These are phyloP conservation scores for Proterorhinus semilunaris DNA, from an alignment of 2,113 vertebrate species.

Conservation along the genomic window DNA sequence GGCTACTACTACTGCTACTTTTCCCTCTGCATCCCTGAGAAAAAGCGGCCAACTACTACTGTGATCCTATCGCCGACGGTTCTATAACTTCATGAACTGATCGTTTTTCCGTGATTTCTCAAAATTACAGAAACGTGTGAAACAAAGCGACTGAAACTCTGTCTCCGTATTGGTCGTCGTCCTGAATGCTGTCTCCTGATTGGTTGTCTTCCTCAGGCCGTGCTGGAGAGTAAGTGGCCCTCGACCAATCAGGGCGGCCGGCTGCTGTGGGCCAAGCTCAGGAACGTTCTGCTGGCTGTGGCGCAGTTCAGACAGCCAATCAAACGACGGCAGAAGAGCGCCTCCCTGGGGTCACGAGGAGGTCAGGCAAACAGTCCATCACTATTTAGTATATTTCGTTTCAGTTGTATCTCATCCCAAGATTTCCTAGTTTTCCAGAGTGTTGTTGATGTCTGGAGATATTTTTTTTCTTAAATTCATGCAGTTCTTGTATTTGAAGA, in stretches of 20 bases:
- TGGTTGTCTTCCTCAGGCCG: conserved; percentile 74
- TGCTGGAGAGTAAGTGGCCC: conserved; percentile 95
- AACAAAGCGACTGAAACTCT: neutral
- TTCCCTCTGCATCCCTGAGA: too few species aligned
- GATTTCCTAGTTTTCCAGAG: too few species aligned
- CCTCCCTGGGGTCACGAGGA: conserved; percentile 56
- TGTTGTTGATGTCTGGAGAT: too few species aligned
- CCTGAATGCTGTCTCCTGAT: neutral
- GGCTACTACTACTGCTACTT: too few species aligned
- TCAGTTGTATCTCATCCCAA: too few species aligned
- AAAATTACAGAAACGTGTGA: too few species aligned
- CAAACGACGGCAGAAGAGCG: conserved; percentile 68
- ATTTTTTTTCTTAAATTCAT: too few species aligned
- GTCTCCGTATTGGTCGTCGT: neutral
- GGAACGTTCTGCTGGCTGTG: conserved; percentile 90
- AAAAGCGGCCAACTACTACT: too few species aligned
- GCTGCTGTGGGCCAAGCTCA: conserved; percentile 91
- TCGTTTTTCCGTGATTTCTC: too few species aligned
- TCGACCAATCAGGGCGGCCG: conserved; percentile 87
- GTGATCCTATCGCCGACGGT: too few species aligned
- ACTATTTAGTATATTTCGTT: neutral
- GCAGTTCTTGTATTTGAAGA: too few species aligned
- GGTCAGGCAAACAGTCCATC: conserved; percentile 41
- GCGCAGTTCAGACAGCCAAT: conserved; percentile 91
- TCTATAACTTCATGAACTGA: too few species aligned